Conservation (phyloP, 2,797 vertebrate species). For the Fringilla coelebs region DNA sequence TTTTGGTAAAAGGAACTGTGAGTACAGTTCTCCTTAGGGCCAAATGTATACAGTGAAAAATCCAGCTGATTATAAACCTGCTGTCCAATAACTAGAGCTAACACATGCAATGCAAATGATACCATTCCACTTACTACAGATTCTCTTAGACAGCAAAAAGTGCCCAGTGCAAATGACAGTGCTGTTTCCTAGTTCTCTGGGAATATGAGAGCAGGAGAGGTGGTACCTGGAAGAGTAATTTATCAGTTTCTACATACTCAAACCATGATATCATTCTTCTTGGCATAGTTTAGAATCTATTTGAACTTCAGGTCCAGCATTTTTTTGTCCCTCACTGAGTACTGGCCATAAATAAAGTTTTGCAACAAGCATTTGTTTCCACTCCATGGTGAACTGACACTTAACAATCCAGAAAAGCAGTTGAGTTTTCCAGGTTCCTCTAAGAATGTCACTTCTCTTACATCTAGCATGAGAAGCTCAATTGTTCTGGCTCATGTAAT, state of each 20-base stretch:
- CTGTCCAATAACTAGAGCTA: background rate
- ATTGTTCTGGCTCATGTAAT: background rate
- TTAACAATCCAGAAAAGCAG: background rate
- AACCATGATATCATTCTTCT: background rate
- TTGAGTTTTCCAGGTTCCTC: background rate
- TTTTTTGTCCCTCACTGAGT: background rate
- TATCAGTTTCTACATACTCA: background rate
- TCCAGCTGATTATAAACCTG: background rate
- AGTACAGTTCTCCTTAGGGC: slow-evolving; percentile 1
- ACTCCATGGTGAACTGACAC: background rate
- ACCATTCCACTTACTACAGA: background rate
- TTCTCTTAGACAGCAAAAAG: slow-evolving; percentile 44
- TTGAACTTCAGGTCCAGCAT: background rate
- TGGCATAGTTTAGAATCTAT: background rate
- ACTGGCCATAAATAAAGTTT: background rate
- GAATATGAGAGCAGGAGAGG: background rate
- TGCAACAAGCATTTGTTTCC: background rate
- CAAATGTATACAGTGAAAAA: background rate
- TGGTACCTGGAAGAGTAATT: background rate
- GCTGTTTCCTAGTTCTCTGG: background rate
- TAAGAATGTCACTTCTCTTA: background rate
- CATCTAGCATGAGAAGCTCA: background rate
- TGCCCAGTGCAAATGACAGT: slow-evolving; percentile 58
- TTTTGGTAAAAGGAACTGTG: background rate
- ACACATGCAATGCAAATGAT: background rate